Percentiles rank a stretch among this genome's conserved stretches.
Conservation (phyloP, 2,113 vertebrate genomes). For the Talpa occidentalis region DNA sequence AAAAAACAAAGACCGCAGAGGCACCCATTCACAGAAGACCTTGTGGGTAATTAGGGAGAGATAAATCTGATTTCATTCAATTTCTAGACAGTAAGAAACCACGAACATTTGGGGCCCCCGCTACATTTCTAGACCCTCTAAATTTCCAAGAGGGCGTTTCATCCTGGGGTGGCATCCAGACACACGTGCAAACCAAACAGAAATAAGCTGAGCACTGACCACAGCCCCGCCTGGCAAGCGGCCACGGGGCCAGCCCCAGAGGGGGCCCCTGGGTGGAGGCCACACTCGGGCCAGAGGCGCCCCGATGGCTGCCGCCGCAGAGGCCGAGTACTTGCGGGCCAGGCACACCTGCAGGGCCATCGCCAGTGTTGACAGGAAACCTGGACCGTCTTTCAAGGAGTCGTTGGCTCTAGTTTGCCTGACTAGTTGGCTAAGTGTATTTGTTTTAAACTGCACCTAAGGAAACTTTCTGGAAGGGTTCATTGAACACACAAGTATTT, state of each 20-base stretch:
- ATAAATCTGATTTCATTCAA: background rate
- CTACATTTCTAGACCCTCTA: background rate
- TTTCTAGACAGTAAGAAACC: background rate
- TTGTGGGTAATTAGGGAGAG: background rate
- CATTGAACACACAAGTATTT: background rate
- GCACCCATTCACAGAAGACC: constrained; percentile 69
- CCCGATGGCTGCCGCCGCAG: no score
- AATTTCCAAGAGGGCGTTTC: background rate
- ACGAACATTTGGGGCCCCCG: background rate
- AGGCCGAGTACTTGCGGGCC: background rate
- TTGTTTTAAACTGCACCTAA: constrained; percentile 51
- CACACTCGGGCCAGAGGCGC: no score
- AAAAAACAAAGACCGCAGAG: constrained; percentile 64
- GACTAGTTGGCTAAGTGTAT: background rate
- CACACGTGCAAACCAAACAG: background rate
- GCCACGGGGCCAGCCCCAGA: no score
- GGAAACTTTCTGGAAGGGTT: constrained; percentile 15
- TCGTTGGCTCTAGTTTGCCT: background rate
- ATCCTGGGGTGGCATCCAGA: background rate
- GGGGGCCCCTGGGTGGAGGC: no score
- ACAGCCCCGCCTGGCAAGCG: no score
- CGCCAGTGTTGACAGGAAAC: background rate
- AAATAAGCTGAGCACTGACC: background rate
- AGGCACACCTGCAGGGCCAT: background rate
- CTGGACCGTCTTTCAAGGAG: background rate